A percentile compares a stretch with the other conserved stretches of the same genome.
Conservation (phyloP, 2,888 invertebrate genomes). For the Meloe dianella region DNA sequence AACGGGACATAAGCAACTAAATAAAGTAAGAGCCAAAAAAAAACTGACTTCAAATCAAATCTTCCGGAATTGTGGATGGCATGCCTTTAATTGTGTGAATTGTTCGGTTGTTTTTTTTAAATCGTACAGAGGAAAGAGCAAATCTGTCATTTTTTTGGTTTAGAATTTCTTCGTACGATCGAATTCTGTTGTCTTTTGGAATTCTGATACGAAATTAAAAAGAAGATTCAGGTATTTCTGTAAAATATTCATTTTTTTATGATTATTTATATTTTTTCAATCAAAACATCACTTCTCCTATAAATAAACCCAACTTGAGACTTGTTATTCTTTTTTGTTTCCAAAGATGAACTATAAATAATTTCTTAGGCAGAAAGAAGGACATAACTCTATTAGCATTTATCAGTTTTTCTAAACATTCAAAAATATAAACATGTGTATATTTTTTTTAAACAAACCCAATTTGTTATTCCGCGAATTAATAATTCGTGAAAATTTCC, state of each 20-base stretch:
- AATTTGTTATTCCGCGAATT: not conserved
- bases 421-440: too few species aligned
- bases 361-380: not conserved
- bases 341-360: not conserved
- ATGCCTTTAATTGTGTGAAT: not conserved
- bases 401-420: not conserved
- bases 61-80: not conserved
- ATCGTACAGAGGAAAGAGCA: too few species aligned
- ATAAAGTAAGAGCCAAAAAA: too few species aligned
- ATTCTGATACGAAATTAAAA: too few species aligned
- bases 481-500: not conserved
- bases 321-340: too few species aligned
- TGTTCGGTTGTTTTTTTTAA: not conserved
- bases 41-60: not conserved
- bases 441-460: too few species aligned
- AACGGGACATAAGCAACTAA: not conserved
- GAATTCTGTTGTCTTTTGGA: too few species aligned
- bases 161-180: too few species aligned
- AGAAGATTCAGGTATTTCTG: too few species aligned
- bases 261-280: too few species aligned
- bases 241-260: too few species aligned
- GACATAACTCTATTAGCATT: not conserved
- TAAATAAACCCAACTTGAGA: not conserved
- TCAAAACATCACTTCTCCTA: not conserved
- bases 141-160: too few species aligned